These are phyloP conservation scores for Poecilia gillii DNA, from an alignment of 2,797 vertebrate genomes.

Conservation along the genomic window DNA sequence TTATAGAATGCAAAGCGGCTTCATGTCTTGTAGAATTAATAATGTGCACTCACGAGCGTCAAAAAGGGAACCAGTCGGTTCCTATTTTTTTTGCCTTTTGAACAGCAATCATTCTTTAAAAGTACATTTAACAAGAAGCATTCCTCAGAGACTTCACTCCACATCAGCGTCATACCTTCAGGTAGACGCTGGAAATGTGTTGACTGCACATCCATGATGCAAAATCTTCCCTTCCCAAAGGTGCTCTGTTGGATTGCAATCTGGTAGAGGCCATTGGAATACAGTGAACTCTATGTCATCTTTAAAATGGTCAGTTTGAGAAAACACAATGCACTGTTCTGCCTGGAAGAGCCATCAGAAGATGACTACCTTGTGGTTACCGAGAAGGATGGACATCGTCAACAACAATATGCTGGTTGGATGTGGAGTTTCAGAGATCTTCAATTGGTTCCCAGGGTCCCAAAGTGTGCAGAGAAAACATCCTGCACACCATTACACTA, in stretches of 20 bases:
- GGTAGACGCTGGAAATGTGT: background rate
- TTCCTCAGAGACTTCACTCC: background rate
- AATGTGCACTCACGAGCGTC: background rate
- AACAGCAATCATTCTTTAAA: background rate
- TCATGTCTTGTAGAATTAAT: conserved; percentile 8
- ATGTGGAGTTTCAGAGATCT: background rate
- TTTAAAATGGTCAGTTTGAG: background rate
- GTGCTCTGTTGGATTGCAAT: background rate
- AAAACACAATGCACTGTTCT: background rate
- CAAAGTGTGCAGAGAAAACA: background rate
- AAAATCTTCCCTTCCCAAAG: background rate
- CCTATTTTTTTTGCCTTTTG: background rate
- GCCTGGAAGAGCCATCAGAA: background rate
- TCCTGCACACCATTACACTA: background rate
- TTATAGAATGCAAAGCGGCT: conserved; percentile 8
- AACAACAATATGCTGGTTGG: background rate
- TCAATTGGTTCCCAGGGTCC: background rate
- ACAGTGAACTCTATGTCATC: background rate
- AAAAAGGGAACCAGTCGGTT: background rate
- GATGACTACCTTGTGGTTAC: background rate
- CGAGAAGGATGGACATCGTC: background rate
- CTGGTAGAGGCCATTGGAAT: background rate
- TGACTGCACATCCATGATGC: background rate
- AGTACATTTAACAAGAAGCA: background rate
- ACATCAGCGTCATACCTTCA: background rate